Percentiles rank a stretch among this genome's conserved stretches.
Conservation (phyloP, 2,113 vertebrate species). For the Eidolon helvum region DNA sequence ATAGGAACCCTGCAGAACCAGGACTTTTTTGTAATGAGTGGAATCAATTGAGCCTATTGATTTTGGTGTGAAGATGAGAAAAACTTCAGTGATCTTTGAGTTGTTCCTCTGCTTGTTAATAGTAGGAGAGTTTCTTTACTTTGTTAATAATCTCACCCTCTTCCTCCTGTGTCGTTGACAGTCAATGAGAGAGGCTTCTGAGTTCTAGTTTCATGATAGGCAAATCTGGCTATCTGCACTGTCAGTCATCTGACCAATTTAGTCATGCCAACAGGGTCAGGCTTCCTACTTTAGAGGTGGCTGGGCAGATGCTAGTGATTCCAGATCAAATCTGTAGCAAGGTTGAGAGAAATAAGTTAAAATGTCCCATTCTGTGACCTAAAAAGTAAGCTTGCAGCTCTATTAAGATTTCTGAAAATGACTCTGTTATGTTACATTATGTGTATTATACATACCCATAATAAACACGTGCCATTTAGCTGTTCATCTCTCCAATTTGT, state of each 20-base stretch:
- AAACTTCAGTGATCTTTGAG: neutral
- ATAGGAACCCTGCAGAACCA: neutral
- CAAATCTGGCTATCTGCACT: neutral
- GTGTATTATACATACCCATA: neutral
- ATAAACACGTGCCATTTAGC: neutral
- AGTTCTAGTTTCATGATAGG: neutral
- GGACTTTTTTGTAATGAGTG: neutral
- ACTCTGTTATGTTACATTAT: neutral
- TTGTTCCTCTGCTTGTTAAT: neutral
- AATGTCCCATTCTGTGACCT: neutral
- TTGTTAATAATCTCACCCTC: neutral
- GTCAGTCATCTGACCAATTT: neutral
- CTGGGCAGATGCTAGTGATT: neutral
- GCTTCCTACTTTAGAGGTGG: neutral
- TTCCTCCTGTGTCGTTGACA: neutral
- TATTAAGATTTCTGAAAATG: conserved; percentile 9
- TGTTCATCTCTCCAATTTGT: neutral
- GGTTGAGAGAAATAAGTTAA: neutral
- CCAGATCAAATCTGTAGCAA: neutral
- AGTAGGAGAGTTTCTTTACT: neutral
- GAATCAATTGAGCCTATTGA: neutral
- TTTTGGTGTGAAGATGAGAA: neutral
- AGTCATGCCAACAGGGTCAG: neutral
- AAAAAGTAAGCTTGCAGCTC: neutral
- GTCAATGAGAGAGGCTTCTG: neutral